phyloP scores from a whole-genome alignment of 2,888 invertebrate genomes.

The Opisthograptis luteolata region DNA sequence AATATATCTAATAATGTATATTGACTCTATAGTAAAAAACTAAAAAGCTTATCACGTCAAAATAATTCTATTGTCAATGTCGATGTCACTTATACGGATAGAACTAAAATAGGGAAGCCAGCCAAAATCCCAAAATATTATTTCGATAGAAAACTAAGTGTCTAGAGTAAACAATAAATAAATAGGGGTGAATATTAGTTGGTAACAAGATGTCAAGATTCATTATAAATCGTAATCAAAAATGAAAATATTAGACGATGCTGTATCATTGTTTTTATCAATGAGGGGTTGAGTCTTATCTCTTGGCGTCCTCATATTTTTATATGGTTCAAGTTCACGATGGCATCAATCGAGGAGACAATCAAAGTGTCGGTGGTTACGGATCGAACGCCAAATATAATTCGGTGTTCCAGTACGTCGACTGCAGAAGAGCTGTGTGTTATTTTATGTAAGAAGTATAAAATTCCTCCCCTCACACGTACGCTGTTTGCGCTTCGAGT shows the following conservation, averaged over 20 bases:
- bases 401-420: slow-evolving; percentile 70
- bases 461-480: slow-evolving; percentile 90
- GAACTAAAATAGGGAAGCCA: too few relatives aligned
- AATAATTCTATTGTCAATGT: too few relatives aligned
- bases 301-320: slow-evolving; percentile 69
- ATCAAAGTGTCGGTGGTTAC: slow-evolving; percentile 75
- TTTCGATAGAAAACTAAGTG: too few relatives aligned
- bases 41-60: too few relatives aligned
- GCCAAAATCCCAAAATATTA: too few relatives aligned
- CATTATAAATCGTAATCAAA: slow-evolving; percentile 36
- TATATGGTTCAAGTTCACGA: slow-evolving; percentile 69
- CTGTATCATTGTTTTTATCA: slow-evolving; percentile 46
- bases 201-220: too few relatives aligned
- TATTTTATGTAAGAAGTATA: slow-evolving; percentile 87
- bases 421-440: slow-evolving; percentile 89
- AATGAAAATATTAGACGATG: slow-evolving; percentile 40
- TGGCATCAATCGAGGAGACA: slow-evolving; percentile 73
- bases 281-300: slow-evolving; percentile 50
- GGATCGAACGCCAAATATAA: slow-evolving; percentile 64
- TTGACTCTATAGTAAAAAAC: too few relatives aligned
- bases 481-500: slow-evolving; percentile 91
- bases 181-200: too few relatives aligned
- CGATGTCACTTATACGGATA: too few relatives aligned
- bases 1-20: too few relatives aligned
- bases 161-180: too few relatives aligned